Evolutionary conservation across 2,888 invertebrate genomes (phyloP).

Genomic region (Lasioglossum pauxillum): DNA sequence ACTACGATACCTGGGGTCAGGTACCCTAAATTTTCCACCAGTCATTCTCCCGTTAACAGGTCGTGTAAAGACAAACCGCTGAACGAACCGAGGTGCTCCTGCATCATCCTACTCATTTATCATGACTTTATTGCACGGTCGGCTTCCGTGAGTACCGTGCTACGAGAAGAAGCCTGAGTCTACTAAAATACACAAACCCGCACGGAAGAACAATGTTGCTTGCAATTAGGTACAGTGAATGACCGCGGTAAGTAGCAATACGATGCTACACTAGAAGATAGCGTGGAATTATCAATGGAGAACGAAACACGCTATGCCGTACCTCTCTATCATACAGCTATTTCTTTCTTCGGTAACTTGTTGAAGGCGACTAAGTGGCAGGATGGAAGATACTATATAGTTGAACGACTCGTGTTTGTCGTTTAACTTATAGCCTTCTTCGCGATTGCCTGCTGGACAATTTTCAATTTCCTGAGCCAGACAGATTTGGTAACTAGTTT

Average conservation of each 20-base stretch:
- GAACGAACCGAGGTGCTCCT: background rate
- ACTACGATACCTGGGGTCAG: background rate
- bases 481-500: background rate
- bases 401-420: background rate
- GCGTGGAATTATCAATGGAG: conserved; percentile 4
- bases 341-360: background rate
- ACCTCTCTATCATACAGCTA: background rate
- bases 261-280: background rate
- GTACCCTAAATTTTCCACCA: background rate
- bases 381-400: background rate
- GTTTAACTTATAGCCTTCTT: background rate
- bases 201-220: background rate
- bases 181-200: background rate
- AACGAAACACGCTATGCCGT: background rate
- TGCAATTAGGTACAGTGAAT: background rate
- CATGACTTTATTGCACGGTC: background rate
- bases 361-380: background rate
- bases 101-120: background rate
- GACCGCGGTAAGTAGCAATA: too few species aligned
- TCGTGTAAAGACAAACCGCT: background rate
- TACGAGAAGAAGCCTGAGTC: background rate
- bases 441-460: background rate
- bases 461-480: background rate
- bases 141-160: too few species aligned
- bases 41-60: background rate